phyloP scores from a whole-genome alignment of 2,888 invertebrate species.

The Agelastica alni region DNA sequence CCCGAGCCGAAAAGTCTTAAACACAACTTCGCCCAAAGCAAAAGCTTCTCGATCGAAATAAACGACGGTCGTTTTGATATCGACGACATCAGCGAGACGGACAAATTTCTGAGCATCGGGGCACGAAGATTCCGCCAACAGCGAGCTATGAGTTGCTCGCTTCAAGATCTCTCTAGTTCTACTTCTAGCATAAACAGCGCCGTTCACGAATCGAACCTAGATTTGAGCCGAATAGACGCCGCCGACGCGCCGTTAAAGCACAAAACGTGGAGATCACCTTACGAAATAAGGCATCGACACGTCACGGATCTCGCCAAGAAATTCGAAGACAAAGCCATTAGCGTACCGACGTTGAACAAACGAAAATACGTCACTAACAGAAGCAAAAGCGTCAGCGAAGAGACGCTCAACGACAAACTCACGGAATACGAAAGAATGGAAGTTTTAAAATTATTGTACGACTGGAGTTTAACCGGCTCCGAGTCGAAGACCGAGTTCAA shows the following conservation, averaged over 20 bases:
- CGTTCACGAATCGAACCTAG: slow-evolving; percentile 53
- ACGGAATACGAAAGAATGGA: slow-evolving; percentile 54
- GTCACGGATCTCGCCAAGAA: slow-evolving; percentile 69
- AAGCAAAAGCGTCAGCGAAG: slow-evolving; percentile 50
- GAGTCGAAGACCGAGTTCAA: slow-evolving; percentile 49
- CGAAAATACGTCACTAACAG: slow-evolving; percentile 37
- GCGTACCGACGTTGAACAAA: slow-evolving; percentile 49
- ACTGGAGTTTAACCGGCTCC: slow-evolving; percentile 55
- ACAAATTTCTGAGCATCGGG: slow-evolving; percentile 49
- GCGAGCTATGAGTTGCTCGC: slow-evolving; percentile 46
- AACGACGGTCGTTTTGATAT: slow-evolving; percentile 45
- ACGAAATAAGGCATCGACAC: slow-evolving; percentile 66
- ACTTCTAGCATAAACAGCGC: slow-evolving; percentile 55
- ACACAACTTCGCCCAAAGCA: slow-evolving; percentile 48
- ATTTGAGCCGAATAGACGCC: slow-evolving; percentile 52
- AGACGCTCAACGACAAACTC: slow-evolving; percentile 49
- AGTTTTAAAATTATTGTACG: slow-evolving; percentile 53
- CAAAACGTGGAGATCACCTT: slow-evolving; percentile 73
- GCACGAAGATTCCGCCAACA: slow-evolving; percentile 45
- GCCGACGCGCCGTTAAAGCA: slow-evolving; percentile 47
- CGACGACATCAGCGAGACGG: slow-evolving; percentile 43
- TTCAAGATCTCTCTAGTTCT: slow-evolving; percentile 56
- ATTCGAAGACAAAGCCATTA: slow-evolving; percentile 61
- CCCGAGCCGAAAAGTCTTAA: slow-evolving; percentile 40
- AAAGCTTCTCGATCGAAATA: slow-evolving; percentile 52